A percentile compares a stretch with the other conserved stretches of the same genome.
Evolutionary conservation across 2,888 invertebrate species (phyloP).

Genomic region (Ferrisia virgata): DNA sequence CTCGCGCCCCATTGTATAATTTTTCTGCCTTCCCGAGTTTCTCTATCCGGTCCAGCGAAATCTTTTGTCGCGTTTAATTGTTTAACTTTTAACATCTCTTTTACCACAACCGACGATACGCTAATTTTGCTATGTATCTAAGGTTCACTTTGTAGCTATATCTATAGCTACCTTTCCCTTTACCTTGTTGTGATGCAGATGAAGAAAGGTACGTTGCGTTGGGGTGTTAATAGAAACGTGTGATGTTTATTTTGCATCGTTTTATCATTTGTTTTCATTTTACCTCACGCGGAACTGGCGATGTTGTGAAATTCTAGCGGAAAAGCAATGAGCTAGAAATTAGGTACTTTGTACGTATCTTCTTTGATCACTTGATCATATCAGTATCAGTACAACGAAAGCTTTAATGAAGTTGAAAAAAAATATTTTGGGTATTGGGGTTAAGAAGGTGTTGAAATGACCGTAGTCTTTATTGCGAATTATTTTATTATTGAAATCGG

Average conservation of each 20-base stretch:
- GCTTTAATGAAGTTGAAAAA: too few species aligned
- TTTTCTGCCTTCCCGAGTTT: background rate
- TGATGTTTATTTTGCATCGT: background rate
- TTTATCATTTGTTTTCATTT: background rate
- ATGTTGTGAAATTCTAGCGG: background rate
- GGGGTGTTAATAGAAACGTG: background rate
- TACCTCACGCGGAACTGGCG: background rate
- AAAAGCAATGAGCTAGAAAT: background rate
- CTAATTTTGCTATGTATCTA: background rate
- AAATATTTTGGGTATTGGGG: too few species aligned
- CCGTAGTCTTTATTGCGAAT: too few species aligned
- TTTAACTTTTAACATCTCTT: conserved; percentile 5
- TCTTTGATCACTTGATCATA: too few species aligned
- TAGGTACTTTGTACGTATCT: too few species aligned
- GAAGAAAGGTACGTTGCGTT: too few species aligned
- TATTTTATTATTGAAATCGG: too few species aligned
- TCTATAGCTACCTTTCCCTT: too few species aligned
- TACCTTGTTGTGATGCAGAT: too few species aligned
- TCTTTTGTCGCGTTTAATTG: conserved; percentile 8
- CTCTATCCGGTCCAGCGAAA: conserved; percentile 19
- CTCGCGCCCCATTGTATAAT: background rate
- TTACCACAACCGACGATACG: background rate
- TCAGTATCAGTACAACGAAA: too few species aligned
- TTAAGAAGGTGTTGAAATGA: too few species aligned
- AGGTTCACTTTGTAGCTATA: too few species aligned